Conservation (phyloP, 2,888 invertebrate species). For the Cephonodes hylas region DNA sequence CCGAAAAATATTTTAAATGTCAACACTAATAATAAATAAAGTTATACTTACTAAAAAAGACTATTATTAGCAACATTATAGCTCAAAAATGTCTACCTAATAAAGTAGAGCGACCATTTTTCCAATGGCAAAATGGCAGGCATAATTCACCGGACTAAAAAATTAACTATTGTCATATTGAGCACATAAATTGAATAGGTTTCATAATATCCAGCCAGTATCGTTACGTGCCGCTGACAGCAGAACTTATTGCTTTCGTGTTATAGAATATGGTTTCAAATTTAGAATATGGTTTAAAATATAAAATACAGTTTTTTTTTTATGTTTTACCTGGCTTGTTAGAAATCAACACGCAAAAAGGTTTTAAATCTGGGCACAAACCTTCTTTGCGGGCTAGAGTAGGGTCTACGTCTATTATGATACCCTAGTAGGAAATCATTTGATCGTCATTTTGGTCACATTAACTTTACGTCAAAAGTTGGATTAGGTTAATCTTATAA, state of each 20-base stretch:
- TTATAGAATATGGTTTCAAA: background rate
- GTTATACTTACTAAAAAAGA: no score
- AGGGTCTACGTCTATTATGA: no score
- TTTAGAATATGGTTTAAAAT: background rate
- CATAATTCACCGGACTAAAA: background rate
- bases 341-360: no score
- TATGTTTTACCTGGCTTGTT: no score
- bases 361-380: no score
- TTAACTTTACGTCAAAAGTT: no score
- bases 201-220: background rate
- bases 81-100: background rate
- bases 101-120: background rate
- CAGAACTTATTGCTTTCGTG: background rate
- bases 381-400: no score
- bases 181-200: background rate
- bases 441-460: no score
- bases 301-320: background rate
- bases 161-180: background rate
- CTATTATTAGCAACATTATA: background rate
- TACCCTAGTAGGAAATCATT: no score
- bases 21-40: no score
- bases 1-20: no score
- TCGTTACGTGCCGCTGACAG: background rate
- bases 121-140: background rate
- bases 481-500: no score